Conservation (phyloP, 2,113 vertebrate genomes). For the Chloropsis hardwickii region DNA sequence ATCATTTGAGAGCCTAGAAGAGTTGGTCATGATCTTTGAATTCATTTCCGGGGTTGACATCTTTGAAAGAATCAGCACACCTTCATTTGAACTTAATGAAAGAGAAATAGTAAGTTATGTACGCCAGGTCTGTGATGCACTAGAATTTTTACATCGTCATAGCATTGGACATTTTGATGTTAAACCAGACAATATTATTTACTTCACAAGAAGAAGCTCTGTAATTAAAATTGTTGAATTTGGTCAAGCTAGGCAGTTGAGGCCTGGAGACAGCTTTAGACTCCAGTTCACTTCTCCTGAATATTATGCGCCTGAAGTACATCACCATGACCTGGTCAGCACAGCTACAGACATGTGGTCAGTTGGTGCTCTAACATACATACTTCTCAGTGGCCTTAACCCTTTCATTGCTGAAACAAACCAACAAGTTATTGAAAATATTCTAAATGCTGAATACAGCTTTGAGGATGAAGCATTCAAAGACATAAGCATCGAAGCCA, state of each 20-base stretch:
- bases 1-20: slow-evolving; percentile 95
- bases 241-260: slow-evolving; percentile 90
- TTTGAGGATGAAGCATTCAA: slow-evolving; percentile 96
- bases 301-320: slow-evolving; percentile 94
- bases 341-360: slow-evolving; percentile 97
- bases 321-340: slow-evolving; percentile 93
- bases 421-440: slow-evolving; percentile 96
- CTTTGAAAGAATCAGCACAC: slow-evolving; percentile 87
- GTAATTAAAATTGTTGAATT: slow-evolving; percentile 93
- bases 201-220: slow-evolving; percentile 87
- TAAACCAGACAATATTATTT: slow-evolving; percentile 94
- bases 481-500: slow-evolving; percentile 85
- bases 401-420: slow-evolving; percentile 97
- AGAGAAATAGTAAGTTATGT: slow-evolving; percentile 88
- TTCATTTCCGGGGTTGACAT: slow-evolving; percentile 95
- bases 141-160: slow-evolving; percentile 87
- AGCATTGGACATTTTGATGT: slow-evolving; percentile 95
- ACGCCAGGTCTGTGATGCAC: slow-evolving; percentile 88
- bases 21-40: slow-evolving; percentile 95
- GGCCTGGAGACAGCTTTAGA: slow-evolving; percentile 91
- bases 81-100: slow-evolving; percentile 92
- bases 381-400: slow-evolving; percentile 92
- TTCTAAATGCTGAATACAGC: slow-evolving; percentile 90
- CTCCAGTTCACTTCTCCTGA: slow-evolving; percentile 91
- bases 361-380: slow-evolving; percentile 88